These are phyloP conservation scores for Anomalospiza imberbis DNA, from an alignment of 2,797 vertebrate species.

Conservation along the genomic window DNA sequence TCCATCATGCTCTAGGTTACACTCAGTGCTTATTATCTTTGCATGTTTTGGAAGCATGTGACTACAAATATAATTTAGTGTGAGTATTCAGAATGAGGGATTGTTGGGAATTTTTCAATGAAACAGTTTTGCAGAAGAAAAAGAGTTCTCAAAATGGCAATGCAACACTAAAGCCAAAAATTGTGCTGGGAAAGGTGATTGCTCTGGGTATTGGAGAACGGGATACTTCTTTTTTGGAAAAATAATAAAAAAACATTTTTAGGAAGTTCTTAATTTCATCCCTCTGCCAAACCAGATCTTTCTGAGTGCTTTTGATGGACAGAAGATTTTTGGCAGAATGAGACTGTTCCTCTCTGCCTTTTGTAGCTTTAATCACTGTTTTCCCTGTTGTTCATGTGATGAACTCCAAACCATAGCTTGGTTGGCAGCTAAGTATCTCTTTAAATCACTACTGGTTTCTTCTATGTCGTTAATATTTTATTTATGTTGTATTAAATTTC, in stretches of 20 bases:
- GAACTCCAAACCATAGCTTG: not conserved
- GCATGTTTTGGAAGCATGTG: not conserved
- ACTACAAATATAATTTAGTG: not conserved
- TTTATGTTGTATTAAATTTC: conserved; percentile 47
- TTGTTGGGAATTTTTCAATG: not conserved
- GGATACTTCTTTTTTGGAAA: not conserved
- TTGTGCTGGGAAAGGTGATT: not conserved
- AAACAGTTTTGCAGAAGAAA: not conserved
- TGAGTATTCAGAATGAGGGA: not conserved
- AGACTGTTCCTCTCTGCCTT: not conserved
- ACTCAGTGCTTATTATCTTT: not conserved
- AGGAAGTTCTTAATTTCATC: not conserved
- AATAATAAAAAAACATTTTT: not conserved
- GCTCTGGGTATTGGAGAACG: not conserved
- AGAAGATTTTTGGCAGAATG: not conserved
- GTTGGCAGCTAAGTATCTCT: conserved; percentile 18
- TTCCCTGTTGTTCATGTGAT: not conserved
- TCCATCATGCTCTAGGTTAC: not conserved
- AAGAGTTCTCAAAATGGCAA: not conserved
- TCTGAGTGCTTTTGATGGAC: not conserved
- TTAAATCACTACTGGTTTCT: conserved; percentile 37
- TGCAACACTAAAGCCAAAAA: not conserved
- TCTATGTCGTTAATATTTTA: conserved; percentile 54
- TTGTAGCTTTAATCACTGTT: not conserved
- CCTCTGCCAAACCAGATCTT: not conserved